These are phyloP conservation scores for Danaus plexippus DNA, from an alignment of 1,140 invertebrate genomes.

Conservation along the genomic window DNA sequence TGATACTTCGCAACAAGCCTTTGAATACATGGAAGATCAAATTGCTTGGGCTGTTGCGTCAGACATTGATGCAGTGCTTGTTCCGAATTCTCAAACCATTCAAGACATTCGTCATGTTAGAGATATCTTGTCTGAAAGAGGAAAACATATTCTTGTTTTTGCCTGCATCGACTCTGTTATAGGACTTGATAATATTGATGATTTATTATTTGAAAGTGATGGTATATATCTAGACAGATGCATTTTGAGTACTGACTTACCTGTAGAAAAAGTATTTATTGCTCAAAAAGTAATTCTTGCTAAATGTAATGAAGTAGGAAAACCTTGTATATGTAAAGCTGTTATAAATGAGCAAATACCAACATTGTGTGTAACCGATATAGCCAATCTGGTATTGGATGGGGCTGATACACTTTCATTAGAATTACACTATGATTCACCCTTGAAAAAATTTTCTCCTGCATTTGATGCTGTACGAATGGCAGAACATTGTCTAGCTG, in stretches of 20 bases:
- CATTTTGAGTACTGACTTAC: slow-evolving; percentile 80
- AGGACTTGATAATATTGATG: slow-evolving; percentile 78
- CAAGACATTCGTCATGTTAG: slow-evolving; percentile 48
- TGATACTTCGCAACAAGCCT: slow-evolving; percentile 37
- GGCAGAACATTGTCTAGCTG: slow-evolving; percentile 72
- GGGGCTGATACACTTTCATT: slow-evolving; percentile 78
- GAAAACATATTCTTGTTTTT: slow-evolving; percentile 62
- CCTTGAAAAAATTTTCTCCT: slow-evolving; percentile 73
- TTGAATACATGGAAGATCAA: slow-evolving; percentile 58
- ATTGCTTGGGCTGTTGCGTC: slow-evolving; percentile 54
- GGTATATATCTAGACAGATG: slow-evolving; percentile 80
- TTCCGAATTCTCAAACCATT: slow-evolving; percentile 43
- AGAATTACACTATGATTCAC: slow-evolving; percentile 73
- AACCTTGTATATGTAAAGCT: slow-evolving; percentile 78
- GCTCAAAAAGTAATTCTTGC: slow-evolving; percentile 82
- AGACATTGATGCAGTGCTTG: slow-evolving; percentile 54
- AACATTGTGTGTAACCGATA: slow-evolving; percentile 75
- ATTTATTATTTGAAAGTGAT: slow-evolving; percentile 76
- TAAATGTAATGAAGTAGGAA: slow-evolving; percentile 71
- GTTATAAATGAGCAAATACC: slow-evolving; percentile 75
- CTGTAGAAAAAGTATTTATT: slow-evolving; percentile 84
- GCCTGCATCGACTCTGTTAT: slow-evolving; percentile 79
- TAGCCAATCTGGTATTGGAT: slow-evolving; percentile 80
- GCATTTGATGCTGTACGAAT: slow-evolving; percentile 49
- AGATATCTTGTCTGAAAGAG: slow-evolving; percentile 49